Conservation (phyloP, 1,140 invertebrate species). For the Thereuonema tuberculata region DNA sequence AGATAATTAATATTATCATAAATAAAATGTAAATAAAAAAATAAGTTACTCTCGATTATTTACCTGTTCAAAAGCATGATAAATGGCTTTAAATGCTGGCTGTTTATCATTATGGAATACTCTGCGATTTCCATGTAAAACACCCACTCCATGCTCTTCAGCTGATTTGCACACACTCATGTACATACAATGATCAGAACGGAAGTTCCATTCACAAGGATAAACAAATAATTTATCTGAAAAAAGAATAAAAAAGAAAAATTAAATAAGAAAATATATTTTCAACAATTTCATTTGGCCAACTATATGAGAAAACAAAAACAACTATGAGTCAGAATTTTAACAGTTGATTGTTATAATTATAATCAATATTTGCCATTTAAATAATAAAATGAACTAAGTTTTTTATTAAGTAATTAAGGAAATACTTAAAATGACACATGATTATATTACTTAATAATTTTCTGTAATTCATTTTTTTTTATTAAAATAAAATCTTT, state of each 20-base stretch:
- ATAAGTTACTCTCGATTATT: conserved; percentile 13
- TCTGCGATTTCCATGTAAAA: conserved; percentile 77
- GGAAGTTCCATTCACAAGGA: conserved; percentile 78
- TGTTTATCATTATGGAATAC: conserved; percentile 76
- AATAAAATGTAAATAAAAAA: background rate
- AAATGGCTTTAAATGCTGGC: conserved; percentile 66
- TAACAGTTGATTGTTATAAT: background rate
- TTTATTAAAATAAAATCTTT: no score
- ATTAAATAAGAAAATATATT: background rate
- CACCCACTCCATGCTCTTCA: conserved; percentile 54
- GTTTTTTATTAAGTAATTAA: no score
- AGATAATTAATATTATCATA: no score
- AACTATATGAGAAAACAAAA: background rate
- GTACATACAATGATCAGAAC: conserved; percentile 91
- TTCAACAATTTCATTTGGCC: no score
- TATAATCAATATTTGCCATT: no score
- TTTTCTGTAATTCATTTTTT: no score
- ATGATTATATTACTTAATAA: no score
- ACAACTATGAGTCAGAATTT: background rate
- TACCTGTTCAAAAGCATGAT: conserved; percentile 50
- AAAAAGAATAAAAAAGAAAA: conserved; percentile 19
- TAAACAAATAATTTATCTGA: conserved; percentile 62
- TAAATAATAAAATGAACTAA: no score
- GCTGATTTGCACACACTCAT: conserved; percentile 61
- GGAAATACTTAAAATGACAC: no score